Conservation (phyloP, 2,797 vertebrate genomes). For the Schizothorax lantsangensis region DNA sequence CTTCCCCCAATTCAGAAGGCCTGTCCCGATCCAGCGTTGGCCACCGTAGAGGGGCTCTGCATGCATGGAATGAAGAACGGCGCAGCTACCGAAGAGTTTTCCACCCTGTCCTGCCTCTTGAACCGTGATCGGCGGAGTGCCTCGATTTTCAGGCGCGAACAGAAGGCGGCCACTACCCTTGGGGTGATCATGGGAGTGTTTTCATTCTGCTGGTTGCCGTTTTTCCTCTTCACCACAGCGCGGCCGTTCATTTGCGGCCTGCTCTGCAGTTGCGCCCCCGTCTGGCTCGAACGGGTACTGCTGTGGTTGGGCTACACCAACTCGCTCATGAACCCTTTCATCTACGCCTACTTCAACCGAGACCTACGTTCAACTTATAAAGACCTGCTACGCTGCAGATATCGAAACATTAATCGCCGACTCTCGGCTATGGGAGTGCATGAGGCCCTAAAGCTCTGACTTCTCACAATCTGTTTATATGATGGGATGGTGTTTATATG, state of each 20-base stretch:
- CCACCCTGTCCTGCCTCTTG: conserved; percentile 78
- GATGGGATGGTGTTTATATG: neutral
- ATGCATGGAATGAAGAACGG: conserved; percentile 81
- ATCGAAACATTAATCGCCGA: conserved; percentile 84
- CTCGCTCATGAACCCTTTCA: conserved; percentile 86
- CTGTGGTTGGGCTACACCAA: conserved; percentile 85
- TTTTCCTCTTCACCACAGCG: conserved; percentile 82
- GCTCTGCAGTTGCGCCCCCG: conserved; percentile 82
- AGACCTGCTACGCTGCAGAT: conserved; percentile 82
- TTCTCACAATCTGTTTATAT: neutral
- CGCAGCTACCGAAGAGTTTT: conserved; percentile 76
- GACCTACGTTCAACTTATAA: conserved; percentile 83
- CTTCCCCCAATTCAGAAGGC: conserved; percentile 67
- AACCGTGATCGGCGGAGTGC: conserved; percentile 80
- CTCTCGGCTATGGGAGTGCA: conserved; percentile 84
- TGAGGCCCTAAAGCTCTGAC: conserved; percentile 80
- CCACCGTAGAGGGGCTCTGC: conserved; percentile 74
- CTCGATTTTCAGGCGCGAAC: conserved; percentile 85
- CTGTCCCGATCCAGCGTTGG: conserved; percentile 71
- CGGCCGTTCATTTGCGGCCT: conserved; percentile 83
- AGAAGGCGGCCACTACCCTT: conserved; percentile 84
- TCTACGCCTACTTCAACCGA: conserved; percentile 86
- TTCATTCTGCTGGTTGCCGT: conserved; percentile 82
- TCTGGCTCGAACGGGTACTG: conserved; percentile 83
- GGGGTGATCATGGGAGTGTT: conserved; percentile 84